phyloP scores from a whole-genome alignment of 2,888 invertebrate species.

The Drosophila mimetica region DNA sequence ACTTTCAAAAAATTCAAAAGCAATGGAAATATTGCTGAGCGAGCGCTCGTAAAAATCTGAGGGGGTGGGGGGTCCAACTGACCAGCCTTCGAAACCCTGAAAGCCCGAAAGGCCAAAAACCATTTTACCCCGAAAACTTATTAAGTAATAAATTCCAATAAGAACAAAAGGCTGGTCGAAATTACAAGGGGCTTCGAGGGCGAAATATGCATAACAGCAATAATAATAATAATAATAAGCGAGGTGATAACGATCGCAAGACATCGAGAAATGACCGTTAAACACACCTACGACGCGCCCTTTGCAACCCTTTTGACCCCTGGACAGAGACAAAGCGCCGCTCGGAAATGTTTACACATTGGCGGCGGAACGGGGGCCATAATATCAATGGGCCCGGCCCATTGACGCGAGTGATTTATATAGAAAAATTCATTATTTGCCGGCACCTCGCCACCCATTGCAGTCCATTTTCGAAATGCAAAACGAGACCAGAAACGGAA shows the following conservation, averaged over 20 bases:
- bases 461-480: constrained; percentile 68
- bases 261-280: constrained; percentile 78
- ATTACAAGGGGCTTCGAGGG: constrained; percentile 7
- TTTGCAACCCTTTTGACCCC: constrained; percentile 41
- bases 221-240: constrained; percentile 61
- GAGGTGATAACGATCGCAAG: constrained; percentile 75
- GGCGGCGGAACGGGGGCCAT: constrained; percentile 30
- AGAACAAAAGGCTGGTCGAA: constrained; percentile 58
- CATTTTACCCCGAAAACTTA: constrained; percentile 63
- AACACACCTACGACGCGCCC: constrained; percentile 70
- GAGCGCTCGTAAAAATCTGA: constrained; percentile 68
- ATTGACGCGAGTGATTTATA: constrained; percentile 79
- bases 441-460: constrained; percentile 24
- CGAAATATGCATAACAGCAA: constrained; percentile 56
- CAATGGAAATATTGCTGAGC: constrained; percentile 58
- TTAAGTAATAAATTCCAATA: constrained; percentile 79
- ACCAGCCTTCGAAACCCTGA: constrained; percentile 10
- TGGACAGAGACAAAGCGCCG: constrained; percentile 52
- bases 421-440: constrained; percentile 77
- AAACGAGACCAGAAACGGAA: constrained; percentile 36
- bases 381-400: constrained; percentile 73
- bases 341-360: constrained; percentile 47
- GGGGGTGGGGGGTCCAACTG: constrained; percentile 15
- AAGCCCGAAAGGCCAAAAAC: constrained; percentile 9
- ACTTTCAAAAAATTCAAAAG: constrained; percentile 45